Base-by-base conservation (phyloP, 2,113 vertebrate species). In the Anseranas semipalmata region DNA sequence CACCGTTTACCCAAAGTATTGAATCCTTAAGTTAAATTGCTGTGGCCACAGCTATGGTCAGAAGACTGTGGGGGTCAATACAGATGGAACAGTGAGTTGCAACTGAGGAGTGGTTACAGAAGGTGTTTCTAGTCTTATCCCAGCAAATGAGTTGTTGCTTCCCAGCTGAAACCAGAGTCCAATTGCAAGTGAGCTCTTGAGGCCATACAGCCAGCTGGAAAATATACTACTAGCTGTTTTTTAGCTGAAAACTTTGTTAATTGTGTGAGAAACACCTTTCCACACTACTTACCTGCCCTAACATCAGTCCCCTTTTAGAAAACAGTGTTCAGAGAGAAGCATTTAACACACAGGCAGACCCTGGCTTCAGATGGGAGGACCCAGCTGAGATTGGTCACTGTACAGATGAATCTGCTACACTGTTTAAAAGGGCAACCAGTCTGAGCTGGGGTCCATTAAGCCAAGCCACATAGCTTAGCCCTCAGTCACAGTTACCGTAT, bases 201-300 rank as follows among this genome's bases (percentile, higher is more conserved):
- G 50, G 17, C 24, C 56, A 33, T 50, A 78, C 28, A 59, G 37
- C 6, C 32, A 48, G 21, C 6, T 67, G 10, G 15, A 21, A 74
- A 63, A 71, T 62, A 28, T 71, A 37, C 39, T 75, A 21, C 6
- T 21, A n/a, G 24, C 21, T 45, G 27, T 70, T 15, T 71, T 87
- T 74, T 45, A 48, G 24, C 41, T 11, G 13, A 53, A 77, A 66
- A 81, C 10, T 58, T 89, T 43, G 3, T 13, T 66, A 70, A 20
- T 6, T 39, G 12, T 74, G 15, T 76, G 22, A 77, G 77, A 70
- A 91, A 45, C 13, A 45, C 25, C 15, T 62, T 30, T 62, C 24
- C 62, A 33, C 0, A 1, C 3, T 8, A 48, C 13, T 25, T 58
- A 24, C 5, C 19, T 62, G 6, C 17, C 8, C 6, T 16, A 45